Conservation (phyloP, 2,888 invertebrate genomes). For the Hirudinaria manillensis region DNA sequence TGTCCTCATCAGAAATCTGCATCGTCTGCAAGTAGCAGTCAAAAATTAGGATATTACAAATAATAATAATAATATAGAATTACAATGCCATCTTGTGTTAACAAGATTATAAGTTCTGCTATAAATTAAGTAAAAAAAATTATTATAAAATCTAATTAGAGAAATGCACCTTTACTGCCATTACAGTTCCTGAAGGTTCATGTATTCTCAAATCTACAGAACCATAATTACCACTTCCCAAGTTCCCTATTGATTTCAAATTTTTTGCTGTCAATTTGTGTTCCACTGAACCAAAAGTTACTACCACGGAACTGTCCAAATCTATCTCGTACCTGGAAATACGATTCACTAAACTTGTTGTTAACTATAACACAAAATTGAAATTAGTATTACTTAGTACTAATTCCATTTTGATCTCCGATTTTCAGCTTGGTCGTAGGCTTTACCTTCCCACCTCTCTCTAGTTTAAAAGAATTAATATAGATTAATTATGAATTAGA, state of each 20-base stretch:
- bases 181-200: constrained; percentile 78
- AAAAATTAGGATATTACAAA: not conserved
- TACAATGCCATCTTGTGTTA: not conserved
- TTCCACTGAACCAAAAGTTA: constrained; percentile 52
- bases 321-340: constrained; percentile 37
- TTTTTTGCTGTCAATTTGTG: constrained; percentile 80
- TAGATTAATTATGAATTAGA: too few species aligned
- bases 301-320: constrained; percentile 48
- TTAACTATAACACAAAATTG: too few species aligned
- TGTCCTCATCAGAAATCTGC: not conserved
- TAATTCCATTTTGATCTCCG: too few species aligned
- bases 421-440: too few species aligned
- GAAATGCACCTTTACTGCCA: constrained; percentile 82
- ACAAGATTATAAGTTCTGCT: not conserved
- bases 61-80: not conserved
- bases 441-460: too few species aligned
- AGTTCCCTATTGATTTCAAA: constrained; percentile 76
- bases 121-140: not conserved
- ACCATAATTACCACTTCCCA: constrained; percentile 90
- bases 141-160: too few species aligned
- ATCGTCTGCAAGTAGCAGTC: not conserved
- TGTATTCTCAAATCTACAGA: constrained; percentile 95
- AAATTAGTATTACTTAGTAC: too few species aligned
- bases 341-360: not conserved
- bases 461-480: too few species aligned